Conservation (phyloP, 2,113 vertebrate genomes). For the Diphyllodes magnificus region DNA sequence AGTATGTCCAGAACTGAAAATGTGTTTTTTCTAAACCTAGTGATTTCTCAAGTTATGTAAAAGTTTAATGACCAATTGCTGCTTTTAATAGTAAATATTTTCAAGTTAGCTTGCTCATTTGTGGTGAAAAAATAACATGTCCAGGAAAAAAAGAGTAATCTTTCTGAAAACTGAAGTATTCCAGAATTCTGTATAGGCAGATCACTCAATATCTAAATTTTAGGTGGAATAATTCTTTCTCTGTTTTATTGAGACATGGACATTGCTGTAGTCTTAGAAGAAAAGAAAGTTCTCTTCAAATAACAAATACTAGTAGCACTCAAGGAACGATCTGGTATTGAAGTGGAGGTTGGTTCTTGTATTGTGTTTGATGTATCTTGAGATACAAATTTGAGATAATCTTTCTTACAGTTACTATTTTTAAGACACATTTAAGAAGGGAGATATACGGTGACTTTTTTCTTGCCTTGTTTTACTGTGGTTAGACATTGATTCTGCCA, state of each 20-base stretch:
- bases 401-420: neutral
- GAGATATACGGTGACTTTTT: fast-evolving
- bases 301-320: neutral
- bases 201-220: neutral
- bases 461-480: neutral
- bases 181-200: neutral
- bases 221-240: neutral
- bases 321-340: neutral
- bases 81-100: neutral
- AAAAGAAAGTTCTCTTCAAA: neutral
- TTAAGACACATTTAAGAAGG: neutral
- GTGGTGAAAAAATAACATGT: neutral
- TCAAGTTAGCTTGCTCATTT: neutral
- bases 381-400: neutral
- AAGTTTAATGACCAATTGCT: neutral
- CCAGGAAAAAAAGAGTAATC: neutral
- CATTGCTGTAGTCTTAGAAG: neutral
- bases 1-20: neutral
- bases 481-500: neutral
- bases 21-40: neutral
- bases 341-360: neutral
- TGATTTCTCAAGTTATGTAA: neutral
- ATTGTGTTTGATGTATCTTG: neutral
- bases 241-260: neutral
- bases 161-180: neutral